Evolutionary conservation across 37 sponge, comb jelly and placozoan genomes (phyloP).

Genomic region (Beroe forskalii): DNA sequence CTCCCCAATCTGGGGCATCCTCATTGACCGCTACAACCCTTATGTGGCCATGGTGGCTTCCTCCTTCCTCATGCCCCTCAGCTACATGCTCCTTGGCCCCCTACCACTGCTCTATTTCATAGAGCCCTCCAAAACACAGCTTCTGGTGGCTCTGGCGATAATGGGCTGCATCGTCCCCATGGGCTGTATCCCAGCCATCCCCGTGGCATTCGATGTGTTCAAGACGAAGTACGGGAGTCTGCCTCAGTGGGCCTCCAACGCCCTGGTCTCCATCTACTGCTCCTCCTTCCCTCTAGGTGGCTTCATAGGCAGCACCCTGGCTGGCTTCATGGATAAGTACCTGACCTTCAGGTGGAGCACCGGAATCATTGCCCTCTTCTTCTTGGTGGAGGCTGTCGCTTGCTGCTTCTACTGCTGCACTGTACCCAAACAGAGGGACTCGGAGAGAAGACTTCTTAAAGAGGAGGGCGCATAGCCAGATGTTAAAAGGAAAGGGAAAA

Average conservation of each 20-base stretch:
- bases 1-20: background rate
- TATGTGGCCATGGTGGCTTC: background rate
- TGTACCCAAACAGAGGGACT: background rate
- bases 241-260: background rate
- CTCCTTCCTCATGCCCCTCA: background rate
- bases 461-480: too few species aligned
- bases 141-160: background rate
- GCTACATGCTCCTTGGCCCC: slow-evolving; percentile 17
- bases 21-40: slow-evolving; percentile 21
- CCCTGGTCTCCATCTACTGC: slow-evolving; percentile 15
- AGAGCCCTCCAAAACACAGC: slow-evolving; percentile 3
- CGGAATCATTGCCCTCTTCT: background rate
- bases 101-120: background rate
- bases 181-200: slow-evolving; percentile 26
- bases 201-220: background rate
- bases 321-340: slow-evolving; percentile 12
- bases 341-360: background rate
- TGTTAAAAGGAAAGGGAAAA: too few species aligned
- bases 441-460: background rate
- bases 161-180: slow-evolving; percentile 15
- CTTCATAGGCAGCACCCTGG: background rate
- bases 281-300: slow-evolving; percentile 28
- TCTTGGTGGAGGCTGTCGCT: background rate
- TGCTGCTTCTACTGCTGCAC: background rate
- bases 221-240: background rate